These are phyloP conservation scores for Propithecus perrieri DNA, from an alignment of 2,797 vertebrate genomes.

Conservation along the genomic window DNA sequence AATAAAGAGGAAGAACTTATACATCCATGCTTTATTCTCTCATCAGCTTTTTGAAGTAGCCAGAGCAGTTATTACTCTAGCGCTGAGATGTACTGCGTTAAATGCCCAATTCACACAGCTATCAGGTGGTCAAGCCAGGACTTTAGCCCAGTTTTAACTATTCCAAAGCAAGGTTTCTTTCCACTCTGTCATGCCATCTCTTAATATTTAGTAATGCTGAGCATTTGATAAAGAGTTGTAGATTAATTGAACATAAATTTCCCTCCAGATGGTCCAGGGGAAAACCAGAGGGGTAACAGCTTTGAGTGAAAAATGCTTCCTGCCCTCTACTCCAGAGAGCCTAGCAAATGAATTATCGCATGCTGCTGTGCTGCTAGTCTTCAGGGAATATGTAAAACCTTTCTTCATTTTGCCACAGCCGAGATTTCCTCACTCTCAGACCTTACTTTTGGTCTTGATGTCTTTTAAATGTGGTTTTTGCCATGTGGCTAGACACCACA, in stretches of 20 bases:
- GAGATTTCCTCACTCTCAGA: not conserved
- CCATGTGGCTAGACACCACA: not conserved
- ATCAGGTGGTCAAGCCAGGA: not conserved
- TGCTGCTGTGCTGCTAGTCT: not conserved
- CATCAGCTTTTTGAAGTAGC: not conserved
- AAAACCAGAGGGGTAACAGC: not conserved
- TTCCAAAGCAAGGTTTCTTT: not conserved
- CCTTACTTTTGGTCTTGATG: not conserved
- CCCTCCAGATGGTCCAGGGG: not conserved
- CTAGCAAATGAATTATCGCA: not conserved
- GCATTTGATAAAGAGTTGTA: not conserved
- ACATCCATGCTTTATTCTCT: not conserved
- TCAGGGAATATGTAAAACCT: not conserved
- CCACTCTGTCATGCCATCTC: not conserved
- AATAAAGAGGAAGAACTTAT: not conserved
- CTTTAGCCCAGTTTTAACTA: not conserved
- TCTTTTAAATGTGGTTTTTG: slow-evolving; percentile 34
- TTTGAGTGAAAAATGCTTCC: not conserved
- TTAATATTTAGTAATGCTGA: not conserved
- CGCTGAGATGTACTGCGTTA: not conserved
- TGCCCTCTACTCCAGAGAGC: not conserved
- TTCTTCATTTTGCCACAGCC: not conserved
- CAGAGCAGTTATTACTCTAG: not conserved
- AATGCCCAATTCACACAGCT: not conserved
- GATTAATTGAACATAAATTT: not conserved